Percentiles rank a stretch among this genome's conserved stretches.
These are phyloP conservation scores for Aradus depressus DNA, from an alignment of 2,888 invertebrate genomes.

Conservation along the genomic window DNA sequence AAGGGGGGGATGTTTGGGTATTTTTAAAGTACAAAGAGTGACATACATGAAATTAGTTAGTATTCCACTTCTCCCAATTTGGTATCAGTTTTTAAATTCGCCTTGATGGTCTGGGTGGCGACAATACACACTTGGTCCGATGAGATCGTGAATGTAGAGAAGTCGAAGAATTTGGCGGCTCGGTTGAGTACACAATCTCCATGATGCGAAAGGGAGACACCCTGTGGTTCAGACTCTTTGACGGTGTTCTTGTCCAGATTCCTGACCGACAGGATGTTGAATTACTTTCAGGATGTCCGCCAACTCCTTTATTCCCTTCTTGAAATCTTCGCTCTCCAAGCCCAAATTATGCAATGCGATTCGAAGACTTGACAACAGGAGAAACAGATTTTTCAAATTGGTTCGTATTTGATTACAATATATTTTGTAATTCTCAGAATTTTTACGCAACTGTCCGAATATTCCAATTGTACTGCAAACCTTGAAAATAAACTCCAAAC, in stretches of 20 bases:
- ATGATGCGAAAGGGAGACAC: constrained; percentile 57
- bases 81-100: constrained; percentile 93
- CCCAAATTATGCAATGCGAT: constrained; percentile 44
- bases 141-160: constrained; percentile 70
- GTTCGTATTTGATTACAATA: constrained; percentile 56
- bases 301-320: constrained; percentile 64
- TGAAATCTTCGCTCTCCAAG: constrained; percentile 77
- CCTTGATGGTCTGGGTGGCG: constrained; percentile 80
- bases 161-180: constrained; percentile 66
- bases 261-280: constrained; percentile 50
- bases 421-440: constrained; percentile 42
- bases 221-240: constrained; percentile 19
- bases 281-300: constrained; percentile 68
- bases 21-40: neutral
- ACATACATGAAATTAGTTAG: constrained; percentile 20
- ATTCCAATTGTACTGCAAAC: constrained; percentile 71
- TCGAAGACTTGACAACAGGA: constrained; percentile 64
- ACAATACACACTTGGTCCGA: constrained; percentile 88
- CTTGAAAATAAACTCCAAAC: constrained; percentile 78
- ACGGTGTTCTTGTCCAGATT: constrained; percentile 19
- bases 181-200: constrained; percentile 52
- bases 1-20: too few species aligned
- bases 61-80: constrained; percentile 82
- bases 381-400: constrained; percentile 45
- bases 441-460: constrained; percentile 59